Evolutionary conservation across 2,888 invertebrate species (phyloP).

Genomic region (Athrips mouffetella): DNA sequence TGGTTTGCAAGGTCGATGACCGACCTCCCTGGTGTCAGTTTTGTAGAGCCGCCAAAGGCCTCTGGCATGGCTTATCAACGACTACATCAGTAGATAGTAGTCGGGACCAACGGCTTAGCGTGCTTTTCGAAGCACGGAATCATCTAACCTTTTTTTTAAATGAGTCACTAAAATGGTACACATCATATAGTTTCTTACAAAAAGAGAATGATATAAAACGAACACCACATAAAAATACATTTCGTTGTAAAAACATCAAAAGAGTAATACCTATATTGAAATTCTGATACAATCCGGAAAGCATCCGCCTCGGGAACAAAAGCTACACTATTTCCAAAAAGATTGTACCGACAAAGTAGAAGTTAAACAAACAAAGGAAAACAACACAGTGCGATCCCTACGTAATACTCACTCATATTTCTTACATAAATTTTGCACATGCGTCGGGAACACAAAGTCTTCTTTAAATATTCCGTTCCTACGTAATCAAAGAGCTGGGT

Average conservation of each 20-base stretch:
- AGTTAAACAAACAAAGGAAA: slow-evolving; percentile 24
- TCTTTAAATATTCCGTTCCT: slow-evolving; percentile 73
- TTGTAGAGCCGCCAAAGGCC: too few species aligned
- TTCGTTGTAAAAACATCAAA: neutral
- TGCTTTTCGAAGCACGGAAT: too few species aligned
- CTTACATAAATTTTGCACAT: slow-evolving; percentile 65
- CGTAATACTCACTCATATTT: slow-evolving; percentile 49
- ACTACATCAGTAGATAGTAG: too few species aligned
- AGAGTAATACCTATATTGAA: neutral
- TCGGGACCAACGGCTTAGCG: too few species aligned
- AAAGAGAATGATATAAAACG: too few species aligned
- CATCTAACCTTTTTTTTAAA: too few species aligned
- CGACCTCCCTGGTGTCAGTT: too few species aligned
- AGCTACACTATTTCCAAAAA: slow-evolving; percentile 7
- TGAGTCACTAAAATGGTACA: too few species aligned
- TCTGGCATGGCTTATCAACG: too few species aligned
- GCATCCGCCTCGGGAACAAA: neutral
- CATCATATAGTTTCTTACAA: too few species aligned
- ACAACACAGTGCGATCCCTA: slow-evolving; percentile 33
- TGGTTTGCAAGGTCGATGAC: too few species aligned
- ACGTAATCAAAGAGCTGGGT: slow-evolving; percentile 74
- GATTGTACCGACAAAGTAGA: slow-evolving; percentile 15
- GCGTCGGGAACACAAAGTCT: slow-evolving; percentile 55
- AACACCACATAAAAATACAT: neutral
- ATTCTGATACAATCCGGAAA: slow-evolving; percentile 1